Evolutionary conservation across 2,113 vertebrate species (phyloP).

Genomic region (Solenodon paradoxus): DNA sequence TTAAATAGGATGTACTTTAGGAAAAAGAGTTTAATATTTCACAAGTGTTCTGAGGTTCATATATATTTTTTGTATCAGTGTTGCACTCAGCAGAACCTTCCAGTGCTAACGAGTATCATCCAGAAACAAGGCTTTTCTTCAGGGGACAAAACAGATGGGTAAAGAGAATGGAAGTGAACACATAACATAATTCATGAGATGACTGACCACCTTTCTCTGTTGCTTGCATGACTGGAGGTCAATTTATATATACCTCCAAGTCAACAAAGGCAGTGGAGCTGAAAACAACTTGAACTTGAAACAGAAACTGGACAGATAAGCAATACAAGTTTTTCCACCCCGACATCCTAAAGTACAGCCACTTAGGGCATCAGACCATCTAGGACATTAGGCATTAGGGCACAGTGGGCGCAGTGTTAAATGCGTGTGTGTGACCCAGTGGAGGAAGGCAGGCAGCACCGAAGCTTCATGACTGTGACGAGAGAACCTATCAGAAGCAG

Average conservation of each 20-base stretch:
- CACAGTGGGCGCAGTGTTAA: constrained; percentile 5
- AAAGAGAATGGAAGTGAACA: neutral
- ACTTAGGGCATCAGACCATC: constrained; percentile 54
- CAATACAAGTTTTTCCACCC: constrained; percentile 64
- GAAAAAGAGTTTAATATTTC: constrained; percentile 26
- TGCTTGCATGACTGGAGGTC: neutral
- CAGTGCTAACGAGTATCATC: neutral
- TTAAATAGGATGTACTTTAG: neutral
- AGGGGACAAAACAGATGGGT: neutral
- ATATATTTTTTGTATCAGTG: neutral
- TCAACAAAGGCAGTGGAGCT: constrained; percentile 36
- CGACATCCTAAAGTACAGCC: constrained; percentile 56
- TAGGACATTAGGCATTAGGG: constrained; percentile 51
- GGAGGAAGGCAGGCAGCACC: constrained; percentile 47
- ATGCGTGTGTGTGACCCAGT: constrained; percentile 26
- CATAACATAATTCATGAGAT: constrained; percentile 30
- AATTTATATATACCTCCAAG: constrained; percentile 31
- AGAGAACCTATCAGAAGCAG: constrained; percentile 59
- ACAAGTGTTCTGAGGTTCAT: neutral
- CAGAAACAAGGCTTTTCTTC: constrained; percentile 13
- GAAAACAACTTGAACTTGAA: constrained; percentile 62
- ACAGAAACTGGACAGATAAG: constrained; percentile 57
- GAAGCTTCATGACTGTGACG: constrained; percentile 34
- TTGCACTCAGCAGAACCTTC: neutral
- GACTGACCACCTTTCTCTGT: constrained; percentile 1